Base-by-base conservation (phyloP, 1,140 invertebrate species). In the Zaprionus capensis region DNA sequence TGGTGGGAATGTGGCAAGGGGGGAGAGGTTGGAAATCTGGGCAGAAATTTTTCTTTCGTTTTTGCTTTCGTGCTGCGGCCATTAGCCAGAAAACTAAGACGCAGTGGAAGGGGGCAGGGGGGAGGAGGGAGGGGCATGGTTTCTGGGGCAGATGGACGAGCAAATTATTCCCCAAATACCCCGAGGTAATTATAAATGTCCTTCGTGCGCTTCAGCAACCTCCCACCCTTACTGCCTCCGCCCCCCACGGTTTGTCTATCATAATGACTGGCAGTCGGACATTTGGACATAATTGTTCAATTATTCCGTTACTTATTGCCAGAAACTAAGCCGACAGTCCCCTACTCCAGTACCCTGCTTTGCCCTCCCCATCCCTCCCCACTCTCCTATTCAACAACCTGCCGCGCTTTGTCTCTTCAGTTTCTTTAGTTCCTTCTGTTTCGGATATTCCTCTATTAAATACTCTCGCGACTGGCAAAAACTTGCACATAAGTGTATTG, bases 261-360 rank as follows among this genome's bases (percentile, higher is more conserved):
- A 92, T 92, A 92, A 92, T 91, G 91, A 92, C 79, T 92, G 91
- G 86, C 91, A 92, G 81, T 59, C 81, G 72, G 86, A 88, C 91
- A 92, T 87, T 92, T 92, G 91, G 81, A 92, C 91, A 92, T 91
- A 88, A 92, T 91, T 92, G 91, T 92, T 92, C 91, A 92, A 91
- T 92, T 92, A 92, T 91, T 92, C 80, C 82, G 84, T 91, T 91
- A 90, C 85, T 90, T 80, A 91, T 86, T 71, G 86, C 66, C 71
- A 44, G 63, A 28, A 38, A 46, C 63, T 66, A 63, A 36, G 44
- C 57, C 61, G 36, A 63, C 38, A 7, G n/a, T n/a, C 20, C 20
- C 38, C 49, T 0, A 34, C 31, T 4, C 3, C 26, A 6, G 26
- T 7, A 7, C 26, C 0, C 6, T 7, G 26, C 6, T 28, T 1